Base-by-base conservation (phyloP, 2,113 vertebrate species). In the Atherinomorus stipes region DNA sequence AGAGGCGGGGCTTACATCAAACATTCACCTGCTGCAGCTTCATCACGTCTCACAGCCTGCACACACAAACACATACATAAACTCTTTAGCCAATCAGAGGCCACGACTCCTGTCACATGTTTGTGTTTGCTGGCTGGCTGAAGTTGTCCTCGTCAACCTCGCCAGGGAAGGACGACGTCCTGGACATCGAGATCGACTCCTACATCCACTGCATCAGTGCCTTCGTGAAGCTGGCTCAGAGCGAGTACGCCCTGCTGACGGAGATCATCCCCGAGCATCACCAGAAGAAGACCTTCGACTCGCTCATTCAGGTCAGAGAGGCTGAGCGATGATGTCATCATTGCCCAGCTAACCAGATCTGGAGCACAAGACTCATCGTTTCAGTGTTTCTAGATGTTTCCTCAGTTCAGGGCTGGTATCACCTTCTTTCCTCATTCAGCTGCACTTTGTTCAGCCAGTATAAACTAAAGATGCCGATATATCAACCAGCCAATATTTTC, bases 221-320 rank as follows among this genome's bases (percentile, higher is more conserved):
- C 85, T 99, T 99, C 34, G 96, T 99, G 70, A 97, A 96, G 88
- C 93, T 99, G 92, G 97, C 98, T 7, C 98, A 98, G 93, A 98
- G 97, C 3, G 97, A 99, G 83, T 98, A 99, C 83, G 89, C 93
- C 72, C 93, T 99, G 22, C 95, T 99, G 83, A 92, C 81, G 0
- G 94, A 96, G 19, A 94, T 99, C 70, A 98, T 99, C 83, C 98
- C 98, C 0, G 98, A 99, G 87, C 97, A 99, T 71, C 98, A 99
- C 85, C 98, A 99, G 94, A 99, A 99, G 87, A 99, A 96, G 89
- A 99, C 98, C 67, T 99, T 99, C 28, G 98, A 99, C 92, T 99
- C 97, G 4, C 94, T 99, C 80, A 99, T 99, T 47, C 97, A 99
- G 97, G 97, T 99, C 47, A 51, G 0, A 4, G 21, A n/a, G 1